phyloP scores from a whole-genome alignment of 2,888 invertebrate species.

The Lucinisca nassula region DNA sequence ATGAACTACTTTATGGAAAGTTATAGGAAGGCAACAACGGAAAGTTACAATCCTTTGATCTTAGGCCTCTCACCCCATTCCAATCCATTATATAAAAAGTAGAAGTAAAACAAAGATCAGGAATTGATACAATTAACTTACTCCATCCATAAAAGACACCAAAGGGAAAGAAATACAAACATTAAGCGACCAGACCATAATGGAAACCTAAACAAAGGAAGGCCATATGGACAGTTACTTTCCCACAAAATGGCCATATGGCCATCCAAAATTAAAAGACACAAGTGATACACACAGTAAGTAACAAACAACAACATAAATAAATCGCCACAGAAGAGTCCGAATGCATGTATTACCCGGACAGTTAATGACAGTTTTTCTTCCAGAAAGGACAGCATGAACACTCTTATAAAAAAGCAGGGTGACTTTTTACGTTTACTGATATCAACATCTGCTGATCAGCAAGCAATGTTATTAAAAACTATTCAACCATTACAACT shows the following conservation, averaged over 20 bases:
- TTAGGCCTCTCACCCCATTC: constrained; percentile 44
- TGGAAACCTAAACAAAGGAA: no score
- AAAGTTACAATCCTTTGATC: constrained; percentile 28
- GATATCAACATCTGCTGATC: neutral
- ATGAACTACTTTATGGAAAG: constrained; percentile 54
- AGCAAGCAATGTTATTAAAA: constrained; percentile 19
- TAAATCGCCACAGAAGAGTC: neutral
- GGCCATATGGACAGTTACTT: no score
- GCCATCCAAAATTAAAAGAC: no score
- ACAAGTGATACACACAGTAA: no score
- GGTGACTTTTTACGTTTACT: constrained; percentile 3
- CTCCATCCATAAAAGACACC: no score
- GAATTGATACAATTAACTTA: no score
- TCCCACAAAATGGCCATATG: no score
- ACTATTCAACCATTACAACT: constrained; percentile 31
- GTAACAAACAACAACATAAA: no score
- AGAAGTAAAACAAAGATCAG: no score
- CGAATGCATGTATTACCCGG: constrained; percentile 47
- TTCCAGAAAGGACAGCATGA: constrained; percentile 29
- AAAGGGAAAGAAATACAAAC: no score
- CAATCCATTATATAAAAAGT: constrained; percentile 33
- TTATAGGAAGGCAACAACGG: constrained; percentile 35
- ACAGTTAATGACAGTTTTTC: constrained; percentile 49
- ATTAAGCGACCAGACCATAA: no score
- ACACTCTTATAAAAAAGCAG: neutral